Percentiles rank a stretch among this genome's conserved stretches.
phyloP scores from a whole-genome alignment of 2,113 vertebrate genomes.

The Rhadina sibilatrix region DNA sequence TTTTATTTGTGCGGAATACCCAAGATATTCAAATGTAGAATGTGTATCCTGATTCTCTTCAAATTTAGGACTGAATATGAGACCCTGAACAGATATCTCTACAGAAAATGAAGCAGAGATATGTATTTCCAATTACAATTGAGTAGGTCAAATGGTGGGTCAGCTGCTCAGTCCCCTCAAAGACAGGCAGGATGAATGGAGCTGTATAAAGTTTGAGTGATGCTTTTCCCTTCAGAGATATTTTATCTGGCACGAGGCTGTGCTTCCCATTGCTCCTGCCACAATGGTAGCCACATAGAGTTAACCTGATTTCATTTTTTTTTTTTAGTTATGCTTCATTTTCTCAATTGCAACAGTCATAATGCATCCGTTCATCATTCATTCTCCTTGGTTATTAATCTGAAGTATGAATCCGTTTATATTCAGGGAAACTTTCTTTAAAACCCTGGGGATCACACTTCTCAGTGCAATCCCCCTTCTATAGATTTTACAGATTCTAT shows the following conservation, averaged over 20 bases:
- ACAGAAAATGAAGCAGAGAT: neutral
- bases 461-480: neutral
- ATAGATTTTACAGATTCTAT: neutral
- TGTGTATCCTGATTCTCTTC: neutral
- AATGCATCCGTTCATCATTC: neutral
- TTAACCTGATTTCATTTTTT: constrained; percentile 7
- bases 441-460: neutral
- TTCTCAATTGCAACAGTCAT: constrained; percentile 23
- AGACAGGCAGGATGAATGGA: neutral
- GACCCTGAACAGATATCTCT: neutral
- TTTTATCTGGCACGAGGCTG: neutral
- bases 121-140: constrained; percentile 24
- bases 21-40: neutral
- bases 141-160: constrained; percentile 7
- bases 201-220: constrained; percentile 17
- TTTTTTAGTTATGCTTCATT: constrained; percentile 36
- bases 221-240: neutral
- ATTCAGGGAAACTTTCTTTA: neutral
- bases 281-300: neutral
- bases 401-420: constrained; percentile 30
- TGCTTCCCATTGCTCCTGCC: neutral
- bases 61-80: neutral
- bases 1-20: neutral
- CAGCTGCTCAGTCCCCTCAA: constrained; percentile 8
- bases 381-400: constrained; percentile 33